These are phyloP conservation scores for Yoshiicerus persimilis DNA, from an alignment of 1,140 invertebrate genomes.

Conservation along the genomic window DNA sequence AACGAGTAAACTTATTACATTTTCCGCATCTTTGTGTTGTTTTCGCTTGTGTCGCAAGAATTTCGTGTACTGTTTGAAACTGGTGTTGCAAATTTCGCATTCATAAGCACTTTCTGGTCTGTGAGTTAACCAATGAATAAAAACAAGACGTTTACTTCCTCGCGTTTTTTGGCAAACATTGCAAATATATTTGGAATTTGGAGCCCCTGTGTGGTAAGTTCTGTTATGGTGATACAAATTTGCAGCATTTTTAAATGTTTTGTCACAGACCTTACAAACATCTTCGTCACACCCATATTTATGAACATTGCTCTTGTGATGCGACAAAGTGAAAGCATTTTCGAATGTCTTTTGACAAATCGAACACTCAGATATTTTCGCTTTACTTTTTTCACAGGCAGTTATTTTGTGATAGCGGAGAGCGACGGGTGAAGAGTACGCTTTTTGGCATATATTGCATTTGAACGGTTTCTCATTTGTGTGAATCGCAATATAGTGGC, in stretches of 20 bases:
- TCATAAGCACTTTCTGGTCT: not conserved
- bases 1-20: not conserved
- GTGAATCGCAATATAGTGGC: not conserved
- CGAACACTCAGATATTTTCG: not conserved
- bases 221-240: not conserved
- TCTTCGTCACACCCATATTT: not conserved
- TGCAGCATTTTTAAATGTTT: not conserved
- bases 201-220: not conserved
- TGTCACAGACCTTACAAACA: not conserved
- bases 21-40: not conserved
- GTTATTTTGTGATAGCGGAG: not conserved
- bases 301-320: not conserved
- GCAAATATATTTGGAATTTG: too few species aligned
- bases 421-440: not conserved
- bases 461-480: not conserved
- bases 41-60: not conserved
- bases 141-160: not conserved
- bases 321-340: not conserved
- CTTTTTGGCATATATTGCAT: not conserved
- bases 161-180: not conserved
- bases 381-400: not conserved
- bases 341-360: not conserved
- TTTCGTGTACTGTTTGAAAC: not conserved
- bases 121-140: not conserved
- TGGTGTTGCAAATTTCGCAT: not conserved